A percentile compares a stretch with the other conserved stretches of the same genome.
These are phyloP conservation scores for Mylabris phalerata DNA, from an alignment of 1,140 invertebrate species.

Conservation along the genomic window DNA sequence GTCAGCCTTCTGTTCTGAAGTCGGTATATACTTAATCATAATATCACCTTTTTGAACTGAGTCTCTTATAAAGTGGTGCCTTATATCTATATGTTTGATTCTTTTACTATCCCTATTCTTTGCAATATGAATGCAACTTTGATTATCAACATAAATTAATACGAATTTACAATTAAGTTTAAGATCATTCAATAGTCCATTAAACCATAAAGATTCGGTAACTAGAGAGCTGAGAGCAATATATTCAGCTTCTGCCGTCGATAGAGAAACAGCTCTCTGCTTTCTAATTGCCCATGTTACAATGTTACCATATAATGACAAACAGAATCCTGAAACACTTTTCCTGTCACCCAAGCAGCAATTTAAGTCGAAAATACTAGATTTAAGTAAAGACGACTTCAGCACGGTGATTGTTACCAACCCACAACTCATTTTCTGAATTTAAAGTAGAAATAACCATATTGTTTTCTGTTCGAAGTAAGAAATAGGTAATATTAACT, in stretches of 20 bases:
- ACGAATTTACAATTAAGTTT: not conserved
- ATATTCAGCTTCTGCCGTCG: conserved; percentile 41
- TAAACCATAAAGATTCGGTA: too few relatives aligned
- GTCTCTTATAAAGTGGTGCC: conserved; percentile 36
- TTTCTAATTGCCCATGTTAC: conserved; percentile 37
- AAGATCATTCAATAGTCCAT: too few relatives aligned
- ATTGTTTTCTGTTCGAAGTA: too few relatives aligned
- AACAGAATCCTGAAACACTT: conserved; percentile 39
- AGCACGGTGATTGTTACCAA: too few relatives aligned
- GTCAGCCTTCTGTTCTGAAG: conserved; percentile 18
- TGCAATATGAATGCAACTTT: conserved; percentile 28
- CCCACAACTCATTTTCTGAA: too few relatives aligned
- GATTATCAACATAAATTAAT: conserved; percentile 29
- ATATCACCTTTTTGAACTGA: conserved; percentile 15
- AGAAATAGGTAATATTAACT: too few relatives aligned
- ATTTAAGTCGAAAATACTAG: too few relatives aligned
- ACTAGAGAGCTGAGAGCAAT: conserved; percentile 32
- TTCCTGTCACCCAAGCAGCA: conserved; percentile 18
- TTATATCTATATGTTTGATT: conserved; percentile 39
- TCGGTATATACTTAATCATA: conserved; percentile 13
- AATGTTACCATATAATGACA: conserved; percentile 25
- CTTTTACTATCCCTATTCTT: conserved; percentile 29
- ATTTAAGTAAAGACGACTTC: too few relatives aligned
- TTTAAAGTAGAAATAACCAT: too few relatives aligned
- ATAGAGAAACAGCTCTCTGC: conserved; percentile 38